Evolutionary conservation across 2,113 vertebrate genomes (phyloP), one percentile per base, ranked within the genome.

Genomic region (Pyxicephalus adspersus): DNA sequence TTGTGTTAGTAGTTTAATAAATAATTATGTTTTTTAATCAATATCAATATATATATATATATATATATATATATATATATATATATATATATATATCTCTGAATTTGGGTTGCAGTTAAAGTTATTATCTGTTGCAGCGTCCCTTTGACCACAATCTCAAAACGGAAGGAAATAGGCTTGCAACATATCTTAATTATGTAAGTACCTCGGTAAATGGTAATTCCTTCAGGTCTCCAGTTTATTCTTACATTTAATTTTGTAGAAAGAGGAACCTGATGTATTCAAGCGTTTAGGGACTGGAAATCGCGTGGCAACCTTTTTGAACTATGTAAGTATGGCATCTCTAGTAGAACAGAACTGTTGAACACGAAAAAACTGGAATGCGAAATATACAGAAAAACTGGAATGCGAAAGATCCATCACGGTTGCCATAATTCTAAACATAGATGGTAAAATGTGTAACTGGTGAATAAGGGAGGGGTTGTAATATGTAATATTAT

Each of bases 281-380:
- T 99, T 99, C 98, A 98, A 97, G 96, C 94, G 91, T 92, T 99
- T 99, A 99, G 98, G 98, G 95, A 99, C 97, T 92, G 98, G 97
- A 90, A 99, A 99, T 94, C 98, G 97, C 78, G 90, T 98, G 95
- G 98, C 98, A 81, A 99, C 98, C 90, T 96, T 95, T 95, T 97
- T 99, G 92, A 98, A 96, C 92, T 99, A 99, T 89, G 97, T 99
- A 95, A 99, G 98, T 99, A 98, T 94, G 85, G 28, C 19, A 60
- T 54, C n/a, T 28, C 22, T 29, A 45, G 55, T 68, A 31, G 61
- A 51, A 34, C 3, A 13, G 28, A n/a, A 55, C 16, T 17, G 16
- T 65, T 77, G 20, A 51, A n/a, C 15, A 9, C 3, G 19, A 16
- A 13, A 52, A 51, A 60, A 29, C 13, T 60, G 28, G 31, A 55